Conservation (phyloP, 2,113 vertebrate species). For the Ammospiza nelsoni region DNA sequence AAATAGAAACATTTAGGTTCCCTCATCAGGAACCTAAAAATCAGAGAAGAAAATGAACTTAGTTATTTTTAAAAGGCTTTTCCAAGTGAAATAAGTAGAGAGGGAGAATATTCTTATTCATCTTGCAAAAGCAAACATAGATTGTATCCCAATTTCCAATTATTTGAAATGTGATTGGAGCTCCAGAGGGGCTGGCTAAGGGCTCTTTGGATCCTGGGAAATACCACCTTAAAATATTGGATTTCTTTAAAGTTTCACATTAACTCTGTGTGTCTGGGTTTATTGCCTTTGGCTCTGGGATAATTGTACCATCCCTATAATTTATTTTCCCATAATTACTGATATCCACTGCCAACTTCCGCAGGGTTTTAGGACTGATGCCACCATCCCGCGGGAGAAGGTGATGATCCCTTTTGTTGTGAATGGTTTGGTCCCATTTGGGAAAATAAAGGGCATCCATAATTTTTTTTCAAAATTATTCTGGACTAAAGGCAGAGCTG, state of each 20-base stretch:
- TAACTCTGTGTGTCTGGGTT: neutral
- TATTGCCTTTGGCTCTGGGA: slow-evolving; percentile 40
- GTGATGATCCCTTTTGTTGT: neutral
- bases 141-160: neutral
- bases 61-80: neutral
- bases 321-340: slow-evolving; percentile 45
- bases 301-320: neutral
- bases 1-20: neutral
- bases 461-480: neutral
- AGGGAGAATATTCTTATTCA: neutral
- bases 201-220: neutral
- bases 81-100: neutral
- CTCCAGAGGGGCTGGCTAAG: neutral
- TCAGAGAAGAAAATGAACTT: neutral
- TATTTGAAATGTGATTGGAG: neutral
- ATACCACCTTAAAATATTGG: neutral
- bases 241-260: slow-evolving; percentile 23
- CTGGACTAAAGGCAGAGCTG: neutral
- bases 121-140: neutral
- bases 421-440: neutral
- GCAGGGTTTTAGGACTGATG: neutral
- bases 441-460: neutral
- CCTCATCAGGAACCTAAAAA: neutral
- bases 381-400: neutral
- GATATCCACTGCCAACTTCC: neutral